Percentiles rank a stretch among this genome's conserved stretches.
These are phyloP conservation scores for Tanaodytes sp. DNA, from an alignment of 2,888 invertebrate genomes.

Conservation along the genomic window DNA sequence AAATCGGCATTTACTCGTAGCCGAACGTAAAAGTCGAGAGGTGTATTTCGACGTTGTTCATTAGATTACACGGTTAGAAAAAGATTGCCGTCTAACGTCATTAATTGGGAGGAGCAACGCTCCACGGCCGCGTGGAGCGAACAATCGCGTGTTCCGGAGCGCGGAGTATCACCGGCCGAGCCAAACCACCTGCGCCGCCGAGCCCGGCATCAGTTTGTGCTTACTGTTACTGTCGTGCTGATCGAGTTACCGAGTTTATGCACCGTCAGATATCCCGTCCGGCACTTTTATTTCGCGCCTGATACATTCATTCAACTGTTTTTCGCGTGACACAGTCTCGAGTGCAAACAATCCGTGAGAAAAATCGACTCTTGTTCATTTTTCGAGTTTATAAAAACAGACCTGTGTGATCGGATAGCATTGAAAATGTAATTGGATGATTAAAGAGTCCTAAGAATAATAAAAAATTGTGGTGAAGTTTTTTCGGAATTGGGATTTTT, in stretches of 20 bases:
- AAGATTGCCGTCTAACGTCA: conserved; percentile 38
- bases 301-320: conserved; percentile 5
- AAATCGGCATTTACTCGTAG: conserved; percentile 16
- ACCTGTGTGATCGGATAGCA: too few species aligned
- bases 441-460: too few species aligned
- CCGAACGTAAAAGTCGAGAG: conserved; percentile 34
- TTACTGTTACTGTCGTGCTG: conserved; percentile 44
- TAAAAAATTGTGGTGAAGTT: too few species aligned
- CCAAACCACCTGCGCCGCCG: conserved; percentile 51
- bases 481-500: too few species aligned
- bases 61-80: conserved; percentile 37
- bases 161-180: conserved; percentile 44
- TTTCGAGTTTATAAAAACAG: too few species aligned
- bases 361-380: too few species aligned
- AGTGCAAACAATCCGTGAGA: too few species aligned
- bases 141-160: conserved; percentile 53
- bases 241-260: conserved; percentile 41
- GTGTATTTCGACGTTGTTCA: conserved; percentile 34
- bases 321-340: conserved; percentile 3
- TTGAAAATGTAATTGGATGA: too few species aligned
- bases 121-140: conserved; percentile 52
- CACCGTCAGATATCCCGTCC: conserved; percentile 24
- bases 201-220: conserved; percentile 49
- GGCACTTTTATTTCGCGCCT: too few species aligned
- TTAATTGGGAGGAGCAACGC: conserved; percentile 54